Conservation (phyloP, 1,140 invertebrate species). For the Mya arenaria region DNA sequence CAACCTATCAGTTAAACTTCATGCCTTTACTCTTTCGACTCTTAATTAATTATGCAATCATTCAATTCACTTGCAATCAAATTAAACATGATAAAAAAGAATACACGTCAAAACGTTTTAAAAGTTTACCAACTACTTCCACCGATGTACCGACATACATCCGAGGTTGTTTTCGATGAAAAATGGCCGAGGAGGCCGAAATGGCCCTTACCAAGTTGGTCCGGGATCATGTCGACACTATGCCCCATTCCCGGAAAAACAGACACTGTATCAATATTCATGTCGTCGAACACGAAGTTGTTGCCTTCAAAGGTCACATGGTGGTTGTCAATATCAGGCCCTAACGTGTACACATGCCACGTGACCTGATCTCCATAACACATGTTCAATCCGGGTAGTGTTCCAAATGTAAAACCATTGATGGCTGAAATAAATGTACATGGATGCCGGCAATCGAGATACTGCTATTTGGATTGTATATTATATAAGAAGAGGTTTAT, state of each 20-base stretch:
- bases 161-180: background rate
- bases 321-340: slow-evolving; percentile 54
- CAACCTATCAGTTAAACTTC: too few species aligned
- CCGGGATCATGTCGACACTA: slow-evolving; percentile 69
- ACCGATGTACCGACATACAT: background rate
- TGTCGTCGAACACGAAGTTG: slow-evolving; percentile 55
- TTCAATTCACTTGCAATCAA: background rate
- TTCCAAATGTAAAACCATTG: slow-evolving; percentile 21
- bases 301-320: slow-evolving; percentile 45
- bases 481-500: too few species aligned
- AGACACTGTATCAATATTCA: slow-evolving; percentile 61
- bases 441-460: too few species aligned
- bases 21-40: background rate
- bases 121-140: background rate
- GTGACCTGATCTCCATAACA: slow-evolving; percentile 65
- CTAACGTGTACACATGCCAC: slow-evolving; percentile 44
- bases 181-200: background rate
- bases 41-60: background rate
- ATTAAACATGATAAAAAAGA: too few species aligned
- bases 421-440: slow-evolving; percentile 42
- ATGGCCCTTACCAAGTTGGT: slow-evolving; percentile 65
- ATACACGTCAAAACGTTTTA: too few species aligned
- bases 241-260: slow-evolving; percentile 69
- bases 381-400: slow-evolving; percentile 1
- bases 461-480: too few species aligned